Percentiles rank a stretch among this genome's conserved stretches.
These are phyloP conservation scores for Peromyscus nudipes DNA, from an alignment of 2,797 vertebrate species.

Conservation along the genomic window DNA sequence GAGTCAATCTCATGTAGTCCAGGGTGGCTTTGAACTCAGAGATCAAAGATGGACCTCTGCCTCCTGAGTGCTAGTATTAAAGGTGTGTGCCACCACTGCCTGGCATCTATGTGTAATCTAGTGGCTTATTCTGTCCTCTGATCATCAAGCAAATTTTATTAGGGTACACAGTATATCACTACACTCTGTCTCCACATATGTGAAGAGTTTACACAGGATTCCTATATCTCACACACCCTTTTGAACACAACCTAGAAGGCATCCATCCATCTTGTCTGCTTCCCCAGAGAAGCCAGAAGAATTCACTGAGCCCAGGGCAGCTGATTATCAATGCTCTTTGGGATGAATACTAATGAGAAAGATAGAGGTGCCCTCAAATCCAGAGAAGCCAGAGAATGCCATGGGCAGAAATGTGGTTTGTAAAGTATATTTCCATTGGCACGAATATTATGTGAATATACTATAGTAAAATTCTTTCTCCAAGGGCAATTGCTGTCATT, in stretches of 20 bases:
- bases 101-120: too few species aligned
- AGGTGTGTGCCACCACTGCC: too few species aligned
- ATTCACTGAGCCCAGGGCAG: background rate
- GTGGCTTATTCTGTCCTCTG: too few species aligned
- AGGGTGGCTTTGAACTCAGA: too few species aligned
- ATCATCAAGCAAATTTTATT: too few species aligned
- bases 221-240: background rate
- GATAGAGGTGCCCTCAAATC: background rate
- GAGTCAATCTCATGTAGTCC: too few species aligned
- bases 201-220: background rate
- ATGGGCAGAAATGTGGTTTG: conserved; percentile 34
- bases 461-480: background rate
- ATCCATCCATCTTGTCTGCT: background rate
- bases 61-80: too few species aligned
- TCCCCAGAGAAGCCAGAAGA: background rate
- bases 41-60: too few species aligned
- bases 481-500: too few species aligned
- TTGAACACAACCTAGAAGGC: background rate
- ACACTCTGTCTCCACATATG: background rate
- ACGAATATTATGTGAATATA: background rate
- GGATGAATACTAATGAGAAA: background rate
- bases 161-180: too few species aligned
- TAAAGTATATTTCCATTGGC: background rate
- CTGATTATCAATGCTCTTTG: background rate
- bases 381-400: background rate